Evolutionary conservation across 2,888 invertebrate species (phyloP).

Genomic region (Bruchidius siliquastri): DNA sequence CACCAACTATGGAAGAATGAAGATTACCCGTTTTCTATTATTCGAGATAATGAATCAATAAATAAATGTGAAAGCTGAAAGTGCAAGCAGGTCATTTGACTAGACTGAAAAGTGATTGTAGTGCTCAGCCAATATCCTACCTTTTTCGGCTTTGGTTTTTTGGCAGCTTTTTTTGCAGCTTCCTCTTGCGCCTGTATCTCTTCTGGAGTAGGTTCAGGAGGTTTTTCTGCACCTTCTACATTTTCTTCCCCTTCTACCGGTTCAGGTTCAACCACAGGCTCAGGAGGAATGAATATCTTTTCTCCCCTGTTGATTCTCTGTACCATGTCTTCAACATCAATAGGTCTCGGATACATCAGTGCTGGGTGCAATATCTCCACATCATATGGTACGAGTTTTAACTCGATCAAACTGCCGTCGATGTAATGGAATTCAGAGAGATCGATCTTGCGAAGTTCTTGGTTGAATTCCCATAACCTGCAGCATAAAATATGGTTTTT

Average conservation of each 20-base stretch:
- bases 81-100: too few relatives aligned
- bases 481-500: too few relatives aligned
- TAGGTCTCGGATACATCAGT: slow-evolving; percentile 58
- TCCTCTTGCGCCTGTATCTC: slow-evolving; percentile 10
- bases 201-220: slow-evolving; percentile 12
- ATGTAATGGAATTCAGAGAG: slow-evolving; percentile 64
- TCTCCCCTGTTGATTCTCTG: slow-evolving; percentile 35
- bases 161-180: slow-evolving; percentile 9
- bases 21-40: too few relatives aligned
- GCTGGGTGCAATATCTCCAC: slow-evolving; percentile 60
- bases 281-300: slow-evolving; percentile 33
- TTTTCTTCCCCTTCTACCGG: slow-evolving; percentile 44
- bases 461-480: slow-evolving; percentile 54
- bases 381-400: slow-evolving; percentile 64
- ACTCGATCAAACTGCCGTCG: slow-evolving; percentile 64
- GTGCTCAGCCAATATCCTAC: slow-evolving; percentile 2
- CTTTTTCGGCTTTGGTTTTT: slow-evolving; percentile 1
- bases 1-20: neutral
- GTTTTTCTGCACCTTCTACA: slow-evolving; percentile 22
- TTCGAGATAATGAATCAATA: too few relatives aligned
- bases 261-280: slow-evolving; percentile 41
- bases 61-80: too few relatives aligned
- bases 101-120: too few relatives aligned
- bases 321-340: slow-evolving; percentile 39
- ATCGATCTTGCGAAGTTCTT: slow-evolving; percentile 54